These are phyloP conservation scores for Pyrrhosoma nymphula DNA, from an alignment of 2,888 invertebrate species.

Conservation along the genomic window DNA sequence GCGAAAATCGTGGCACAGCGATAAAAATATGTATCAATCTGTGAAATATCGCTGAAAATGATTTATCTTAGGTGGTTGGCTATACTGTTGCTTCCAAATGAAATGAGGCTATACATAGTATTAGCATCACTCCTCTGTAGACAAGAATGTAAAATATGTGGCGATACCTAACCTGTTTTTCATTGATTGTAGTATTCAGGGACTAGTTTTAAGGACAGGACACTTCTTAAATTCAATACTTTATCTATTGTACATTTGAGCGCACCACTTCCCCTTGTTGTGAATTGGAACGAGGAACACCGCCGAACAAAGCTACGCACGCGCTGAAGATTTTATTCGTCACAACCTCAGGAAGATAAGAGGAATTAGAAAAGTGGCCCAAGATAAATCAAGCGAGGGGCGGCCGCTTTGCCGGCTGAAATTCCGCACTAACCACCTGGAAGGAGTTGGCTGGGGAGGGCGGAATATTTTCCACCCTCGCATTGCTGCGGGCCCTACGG, in stretches of 20 bases:
- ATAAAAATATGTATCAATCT: neutral
- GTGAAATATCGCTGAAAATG: neutral
- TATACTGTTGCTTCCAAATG: neutral
- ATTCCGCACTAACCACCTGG: slow-evolving; percentile 20
- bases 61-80: neutral
- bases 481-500: neutral
- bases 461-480: neutral
- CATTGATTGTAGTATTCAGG: too few species aligned
- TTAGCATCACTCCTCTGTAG: too few species aligned
- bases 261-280: neutral
- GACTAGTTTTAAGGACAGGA: too few species aligned
- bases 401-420: neutral
- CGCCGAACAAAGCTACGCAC: neutral
- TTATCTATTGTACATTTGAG: neutral
- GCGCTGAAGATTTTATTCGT: neutral
- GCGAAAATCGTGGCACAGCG: neutral
- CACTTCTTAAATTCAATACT: too few species aligned
- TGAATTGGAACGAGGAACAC: neutral
- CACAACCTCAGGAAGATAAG: neutral
- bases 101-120: neutral
- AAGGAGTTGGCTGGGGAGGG: neutral
- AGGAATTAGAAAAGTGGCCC: slow-evolving; percentile 1
- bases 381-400: neutral
- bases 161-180: too few species aligned
- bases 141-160: too few species aligned